phyloP scores from a whole-genome alignment of 2,113 vertebrate genomes.

The Callorhinus ursinus region DNA sequence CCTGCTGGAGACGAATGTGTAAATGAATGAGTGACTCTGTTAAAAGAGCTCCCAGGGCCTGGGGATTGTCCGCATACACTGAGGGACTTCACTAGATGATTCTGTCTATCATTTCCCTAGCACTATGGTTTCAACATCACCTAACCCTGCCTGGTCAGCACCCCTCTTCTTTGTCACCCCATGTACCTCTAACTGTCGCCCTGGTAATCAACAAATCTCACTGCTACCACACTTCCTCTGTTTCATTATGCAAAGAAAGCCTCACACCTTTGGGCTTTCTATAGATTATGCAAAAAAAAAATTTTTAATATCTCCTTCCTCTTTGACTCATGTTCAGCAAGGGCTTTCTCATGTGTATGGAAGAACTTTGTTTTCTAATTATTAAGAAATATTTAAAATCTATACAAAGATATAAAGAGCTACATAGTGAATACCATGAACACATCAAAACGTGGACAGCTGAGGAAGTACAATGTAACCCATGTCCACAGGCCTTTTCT shows the following conservation, averaged over 20 bases:
- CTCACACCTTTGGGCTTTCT: constrained; percentile 49
- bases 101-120: neutral
- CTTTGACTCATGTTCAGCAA: constrained; percentile 27
- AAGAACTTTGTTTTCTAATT: neutral
- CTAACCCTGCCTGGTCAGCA: neutral
- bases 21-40: neutral
- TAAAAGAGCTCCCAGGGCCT: neutral
- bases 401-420: neutral
- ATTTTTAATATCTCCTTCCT: constrained; percentile 61
- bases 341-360: neutral
- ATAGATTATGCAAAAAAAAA: constrained; percentile 68
- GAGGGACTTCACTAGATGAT: neutral
- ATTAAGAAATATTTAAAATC: constrained; percentile 6
- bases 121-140: neutral
- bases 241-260: constrained; percentile 62
- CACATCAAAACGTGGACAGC: neutral
- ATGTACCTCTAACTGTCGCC: neutral
- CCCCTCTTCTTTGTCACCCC: neutral
- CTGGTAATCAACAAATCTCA: neutral
- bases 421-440: neutral
- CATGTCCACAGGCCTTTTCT: neutral
- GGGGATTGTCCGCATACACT: neutral
- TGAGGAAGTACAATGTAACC: neutral
- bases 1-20: neutral
- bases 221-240: neutral